phyloP scores from a whole-genome alignment of 2,888 invertebrate species.

The Dryobota labecula region DNA sequence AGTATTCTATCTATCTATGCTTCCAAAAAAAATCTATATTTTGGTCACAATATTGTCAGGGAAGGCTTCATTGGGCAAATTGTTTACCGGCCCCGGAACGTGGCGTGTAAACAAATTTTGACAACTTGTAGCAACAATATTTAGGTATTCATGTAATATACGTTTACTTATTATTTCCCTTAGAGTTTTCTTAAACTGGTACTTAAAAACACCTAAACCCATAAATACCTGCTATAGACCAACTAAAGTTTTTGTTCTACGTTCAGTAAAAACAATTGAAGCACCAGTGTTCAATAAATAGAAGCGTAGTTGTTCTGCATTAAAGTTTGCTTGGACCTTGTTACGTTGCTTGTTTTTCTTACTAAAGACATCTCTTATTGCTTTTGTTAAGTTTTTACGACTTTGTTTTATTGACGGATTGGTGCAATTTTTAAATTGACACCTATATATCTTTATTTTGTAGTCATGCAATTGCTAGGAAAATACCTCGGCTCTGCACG shows the following conservation, averaged over 20 bases:
- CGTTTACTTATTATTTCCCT: background rate
- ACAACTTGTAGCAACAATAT: background rate
- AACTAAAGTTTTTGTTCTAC: background rate
- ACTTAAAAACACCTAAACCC: background rate
- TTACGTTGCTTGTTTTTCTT: slow-evolving; percentile 2
- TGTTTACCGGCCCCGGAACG: slow-evolving; percentile 32
- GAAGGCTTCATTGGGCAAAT: slow-evolving; percentile 39
- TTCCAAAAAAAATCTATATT: background rate
- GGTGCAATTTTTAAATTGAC: background rate
- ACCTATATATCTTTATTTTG: background rate
- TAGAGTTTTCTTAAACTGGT: background rate
- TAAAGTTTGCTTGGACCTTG: slow-evolving; percentile 15
- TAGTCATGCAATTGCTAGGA: background rate
- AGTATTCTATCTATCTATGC: too few relatives aligned
- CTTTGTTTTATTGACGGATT: background rate
- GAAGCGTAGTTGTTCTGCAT: slow-evolving; percentile 7
- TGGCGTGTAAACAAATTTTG: slow-evolving; percentile 37
- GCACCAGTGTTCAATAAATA: slow-evolving; percentile 13
- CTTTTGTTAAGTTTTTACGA: background rate
- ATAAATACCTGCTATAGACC: too few relatives aligned
- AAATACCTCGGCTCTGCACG: too few relatives aligned
- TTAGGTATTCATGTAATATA: background rate
- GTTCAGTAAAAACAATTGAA: background rate
- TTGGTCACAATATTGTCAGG: background rate
- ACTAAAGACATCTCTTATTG: background rate